Evolutionary conservation across 2,113 vertebrate genomes (phyloP).

Genomic region (Poeciliopsis prolifica): DNA sequence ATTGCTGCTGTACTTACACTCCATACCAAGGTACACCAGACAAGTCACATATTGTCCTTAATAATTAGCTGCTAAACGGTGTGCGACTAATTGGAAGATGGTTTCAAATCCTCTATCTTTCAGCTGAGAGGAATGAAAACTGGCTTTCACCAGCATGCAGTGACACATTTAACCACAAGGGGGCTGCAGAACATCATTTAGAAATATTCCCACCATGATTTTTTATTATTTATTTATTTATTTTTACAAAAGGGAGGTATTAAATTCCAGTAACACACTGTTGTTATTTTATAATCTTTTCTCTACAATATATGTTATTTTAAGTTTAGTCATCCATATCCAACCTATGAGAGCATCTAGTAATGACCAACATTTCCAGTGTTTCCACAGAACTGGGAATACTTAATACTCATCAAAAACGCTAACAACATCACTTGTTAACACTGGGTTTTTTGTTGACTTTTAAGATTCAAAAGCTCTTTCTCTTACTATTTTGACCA

Average conservation of each 20-base stretch:
- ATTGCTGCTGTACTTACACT: constrained; percentile 84
- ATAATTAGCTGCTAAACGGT: not conserved
- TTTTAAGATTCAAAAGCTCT: constrained; percentile 30
- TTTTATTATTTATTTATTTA: no score
- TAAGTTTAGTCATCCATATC: no score
- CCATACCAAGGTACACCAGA: constrained; percentile 85
- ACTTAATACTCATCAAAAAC: not conserved
- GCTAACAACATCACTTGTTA: constrained; percentile 39
- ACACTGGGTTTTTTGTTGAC: constrained; percentile 11
- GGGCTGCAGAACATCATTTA: constrained; percentile 28
- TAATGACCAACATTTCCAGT: constrained; percentile 2
- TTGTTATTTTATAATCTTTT: not conserved
- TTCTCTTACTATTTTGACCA: constrained; percentile 18
- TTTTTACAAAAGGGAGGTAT: not conserved
- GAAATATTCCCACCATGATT: not conserved
- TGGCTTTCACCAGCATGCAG: not conserved
- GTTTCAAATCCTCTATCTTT: not conserved
- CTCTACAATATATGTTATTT: not conserved
- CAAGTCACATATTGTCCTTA: not conserved
- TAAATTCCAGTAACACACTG: not conserved
- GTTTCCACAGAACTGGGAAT: not conserved
- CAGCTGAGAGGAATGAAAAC: not conserved
- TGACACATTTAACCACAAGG: constrained; percentile 40
- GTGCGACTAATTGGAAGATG: not conserved
- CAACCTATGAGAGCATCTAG: not conserved